Conservation (phyloP, 2,113 vertebrate species). For the Chelonoidis abingdonii region DNA sequence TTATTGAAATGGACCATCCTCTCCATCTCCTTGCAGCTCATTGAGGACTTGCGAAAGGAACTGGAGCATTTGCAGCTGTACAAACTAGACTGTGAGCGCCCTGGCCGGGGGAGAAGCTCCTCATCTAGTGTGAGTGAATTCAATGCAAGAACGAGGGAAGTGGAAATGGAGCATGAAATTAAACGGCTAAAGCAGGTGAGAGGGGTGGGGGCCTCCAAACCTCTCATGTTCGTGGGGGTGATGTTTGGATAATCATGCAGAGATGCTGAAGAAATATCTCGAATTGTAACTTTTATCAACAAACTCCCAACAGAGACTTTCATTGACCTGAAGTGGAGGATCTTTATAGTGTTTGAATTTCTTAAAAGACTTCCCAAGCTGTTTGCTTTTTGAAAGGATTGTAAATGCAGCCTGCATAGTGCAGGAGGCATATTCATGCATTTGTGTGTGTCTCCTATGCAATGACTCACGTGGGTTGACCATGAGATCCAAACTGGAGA, state of each 20-base stretch:
- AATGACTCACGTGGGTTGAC: neutral
- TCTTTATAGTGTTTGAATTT: neutral
- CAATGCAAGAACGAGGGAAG: constrained; percentile 88
- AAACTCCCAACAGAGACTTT: no score
- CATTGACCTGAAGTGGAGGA: neutral
- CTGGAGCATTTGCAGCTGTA: constrained; percentile 95
- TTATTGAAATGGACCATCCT: neutral
- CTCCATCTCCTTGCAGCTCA: constrained; percentile 83
- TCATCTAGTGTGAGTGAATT: constrained; percentile 88
- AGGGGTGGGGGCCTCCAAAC: neutral
- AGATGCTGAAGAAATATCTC: no score
- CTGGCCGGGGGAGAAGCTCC: constrained; percentile 85
- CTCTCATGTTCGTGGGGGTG: neutral
- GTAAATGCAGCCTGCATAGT: no score
- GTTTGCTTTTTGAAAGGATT: neutral
- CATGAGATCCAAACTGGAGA: neutral
- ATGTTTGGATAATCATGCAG: neutral
- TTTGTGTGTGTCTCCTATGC: neutral
- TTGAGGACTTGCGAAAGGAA: constrained; percentile 94
- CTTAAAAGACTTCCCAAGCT: neutral
- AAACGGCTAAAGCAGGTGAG: constrained; percentile 94
- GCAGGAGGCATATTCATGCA: neutral
- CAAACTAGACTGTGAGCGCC: constrained; percentile 91
- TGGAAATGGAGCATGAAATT: constrained; percentile 95
- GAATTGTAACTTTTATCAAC: neutral